Percentiles rank a stretch among this genome's conserved stretches.
Evolutionary conservation across 2,888 invertebrate genomes (phyloP).

Genomic region (Ichneumoninae sp.): DNA sequence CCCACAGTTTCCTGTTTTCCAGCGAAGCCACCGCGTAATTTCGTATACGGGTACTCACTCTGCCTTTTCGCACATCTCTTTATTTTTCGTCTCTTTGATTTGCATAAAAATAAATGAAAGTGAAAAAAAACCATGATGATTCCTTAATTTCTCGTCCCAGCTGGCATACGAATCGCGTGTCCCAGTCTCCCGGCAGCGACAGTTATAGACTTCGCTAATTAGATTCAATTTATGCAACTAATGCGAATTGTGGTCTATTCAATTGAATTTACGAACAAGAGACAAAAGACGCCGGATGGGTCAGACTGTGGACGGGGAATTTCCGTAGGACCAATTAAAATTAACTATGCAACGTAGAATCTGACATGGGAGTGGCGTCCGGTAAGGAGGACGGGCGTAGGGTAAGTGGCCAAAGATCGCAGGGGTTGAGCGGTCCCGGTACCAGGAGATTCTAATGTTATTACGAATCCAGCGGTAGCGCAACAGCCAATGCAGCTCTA

Average conservation of each 20-base stretch:
- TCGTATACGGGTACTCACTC: too few relatives aligned
- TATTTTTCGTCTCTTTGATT: too few relatives aligned
- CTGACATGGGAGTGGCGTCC: constrained; percentile 8
- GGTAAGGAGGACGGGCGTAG: constrained; percentile 11
- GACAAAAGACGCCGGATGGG: constrained; percentile 12
- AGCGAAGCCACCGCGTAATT: background rate
- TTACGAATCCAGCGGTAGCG: constrained; percentile 36
- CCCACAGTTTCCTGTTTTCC: constrained; percentile 11
- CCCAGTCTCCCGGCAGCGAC: too few relatives aligned
- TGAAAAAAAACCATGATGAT: too few relatives aligned
- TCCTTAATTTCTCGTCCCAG: too few relatives aligned
- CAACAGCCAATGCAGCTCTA: background rate
- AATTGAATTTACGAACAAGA: constrained; percentile 58
- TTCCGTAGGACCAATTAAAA: constrained; percentile 57
- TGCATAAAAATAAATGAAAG: too few relatives aligned
- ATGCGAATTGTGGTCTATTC: background rate
- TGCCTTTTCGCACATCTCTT: too few relatives aligned
- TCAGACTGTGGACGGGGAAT: constrained; percentile 3
- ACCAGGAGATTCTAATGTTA: constrained; percentile 42
- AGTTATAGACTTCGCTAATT: too few relatives aligned
- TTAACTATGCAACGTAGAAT: constrained; percentile 41
- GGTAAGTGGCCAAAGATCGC: background rate
- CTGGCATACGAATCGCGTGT: too few relatives aligned
- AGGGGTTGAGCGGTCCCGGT: background rate
- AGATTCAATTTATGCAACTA: too few relatives aligned